phyloP scores from a whole-genome alignment of 2,113 vertebrate species.

The Colistium nudipinnis region DNA sequence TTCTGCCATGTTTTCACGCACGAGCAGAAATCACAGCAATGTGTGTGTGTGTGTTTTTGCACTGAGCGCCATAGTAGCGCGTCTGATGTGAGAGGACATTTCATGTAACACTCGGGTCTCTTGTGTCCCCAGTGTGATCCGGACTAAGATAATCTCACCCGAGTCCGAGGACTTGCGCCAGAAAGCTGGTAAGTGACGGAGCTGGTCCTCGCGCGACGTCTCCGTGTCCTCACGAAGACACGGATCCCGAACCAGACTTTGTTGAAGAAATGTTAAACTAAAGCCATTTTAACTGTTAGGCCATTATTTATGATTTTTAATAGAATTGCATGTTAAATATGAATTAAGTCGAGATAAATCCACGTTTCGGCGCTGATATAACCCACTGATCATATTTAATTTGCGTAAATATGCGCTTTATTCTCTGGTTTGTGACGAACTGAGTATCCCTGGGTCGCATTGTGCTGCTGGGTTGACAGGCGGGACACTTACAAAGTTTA shows the following conservation, averaged over 20 bases:
- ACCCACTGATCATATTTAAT: accelerated
- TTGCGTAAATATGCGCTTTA: background rate
- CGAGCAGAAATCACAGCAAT: background rate
- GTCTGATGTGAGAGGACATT: background rate
- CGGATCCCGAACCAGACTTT: background rate
- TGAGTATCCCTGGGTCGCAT: accelerated
- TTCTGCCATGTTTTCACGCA: background rate
- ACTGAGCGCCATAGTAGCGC: background rate
- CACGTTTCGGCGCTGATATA: background rate
- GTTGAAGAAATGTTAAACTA: background rate
- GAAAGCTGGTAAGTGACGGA: constrained; percentile 37
- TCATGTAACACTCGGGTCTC: background rate
- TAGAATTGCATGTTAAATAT: accelerated
- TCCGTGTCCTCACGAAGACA: background rate
- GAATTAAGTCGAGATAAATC: accelerated
- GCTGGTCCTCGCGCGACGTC: too few species aligned
- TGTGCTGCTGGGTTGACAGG: background rate
- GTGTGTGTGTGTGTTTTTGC: background rate
- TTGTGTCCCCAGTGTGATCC: constrained; percentile 41
- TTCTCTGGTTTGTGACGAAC: accelerated
- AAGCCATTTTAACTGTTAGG: accelerated
- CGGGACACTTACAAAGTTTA: background rate
- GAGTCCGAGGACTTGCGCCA: constrained; percentile 22
- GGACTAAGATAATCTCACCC: too few species aligned
- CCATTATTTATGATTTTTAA: accelerated